phyloP scores from a whole-genome alignment of 2,888 invertebrate species.

The Drosophila putrida region DNA sequence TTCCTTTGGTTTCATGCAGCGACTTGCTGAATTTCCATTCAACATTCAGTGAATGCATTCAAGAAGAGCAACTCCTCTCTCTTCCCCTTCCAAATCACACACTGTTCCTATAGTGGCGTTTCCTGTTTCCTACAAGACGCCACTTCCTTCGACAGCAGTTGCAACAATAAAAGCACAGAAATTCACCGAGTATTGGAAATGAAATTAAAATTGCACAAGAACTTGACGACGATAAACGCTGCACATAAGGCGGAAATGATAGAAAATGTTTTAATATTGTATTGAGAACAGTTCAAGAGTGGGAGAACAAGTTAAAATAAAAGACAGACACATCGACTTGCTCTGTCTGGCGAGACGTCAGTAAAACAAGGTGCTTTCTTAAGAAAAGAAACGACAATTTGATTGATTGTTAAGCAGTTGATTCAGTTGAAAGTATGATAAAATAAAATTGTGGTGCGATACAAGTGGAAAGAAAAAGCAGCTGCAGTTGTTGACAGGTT shows the following conservation, averaged over 20 bases:
- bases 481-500: conserved; percentile 3
- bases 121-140: conserved; percentile 75
- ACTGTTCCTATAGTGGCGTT: conserved; percentile 48
- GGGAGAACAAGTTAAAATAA: conserved; percentile 7
- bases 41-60: conserved; percentile 54
- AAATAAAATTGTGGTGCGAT: conserved; percentile 28
- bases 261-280: conserved; percentile 79
- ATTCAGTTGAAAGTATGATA: background rate
- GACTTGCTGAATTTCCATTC: conserved; percentile 61
- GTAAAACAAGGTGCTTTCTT: conserved; percentile 26
- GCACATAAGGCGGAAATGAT: conserved; percentile 72
- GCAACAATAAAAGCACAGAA: conserved; percentile 43
- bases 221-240: conserved; percentile 54
- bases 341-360: conserved; percentile 31
- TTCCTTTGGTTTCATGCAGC: conserved; percentile 12
- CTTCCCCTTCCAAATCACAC: background rate
- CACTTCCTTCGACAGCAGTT: conserved; percentile 57
- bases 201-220: conserved; percentile 73
- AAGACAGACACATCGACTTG: conserved; percentile 1
- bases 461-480: background rate
- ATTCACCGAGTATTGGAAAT: conserved; percentile 60
- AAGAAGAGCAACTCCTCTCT: conserved; percentile 14
- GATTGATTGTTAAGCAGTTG: conserved; percentile 70
- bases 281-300: conserved; percentile 2
- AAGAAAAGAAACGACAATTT: conserved; percentile 53